Evolutionary conservation across 2,888 invertebrate genomes (phyloP).

Genomic region (Euclidia mi): DNA sequence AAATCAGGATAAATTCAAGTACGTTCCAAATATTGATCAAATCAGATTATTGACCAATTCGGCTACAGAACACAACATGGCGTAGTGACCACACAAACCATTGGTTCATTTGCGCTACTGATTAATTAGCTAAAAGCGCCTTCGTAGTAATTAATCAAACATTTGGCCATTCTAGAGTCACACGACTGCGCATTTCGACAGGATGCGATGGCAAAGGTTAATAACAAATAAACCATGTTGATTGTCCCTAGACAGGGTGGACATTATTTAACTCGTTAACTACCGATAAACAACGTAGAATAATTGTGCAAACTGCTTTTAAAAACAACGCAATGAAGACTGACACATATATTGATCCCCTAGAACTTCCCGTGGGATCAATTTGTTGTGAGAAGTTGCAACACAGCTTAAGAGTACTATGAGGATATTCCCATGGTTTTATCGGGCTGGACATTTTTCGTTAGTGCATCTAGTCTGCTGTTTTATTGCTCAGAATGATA

Average conservation of each 20-base stretch:
- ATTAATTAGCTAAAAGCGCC: too few species aligned
- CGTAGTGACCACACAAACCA: too few species aligned
- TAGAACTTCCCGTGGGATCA: slow-evolving; percentile 43
- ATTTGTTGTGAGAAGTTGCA: slow-evolving; percentile 13
- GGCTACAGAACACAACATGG: too few species aligned
- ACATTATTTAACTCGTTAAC: slow-evolving; percentile 21
- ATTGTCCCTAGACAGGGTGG: slow-evolving; percentile 19
- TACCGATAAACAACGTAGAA: slow-evolving; percentile 22
- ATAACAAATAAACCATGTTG: slow-evolving; percentile 14
- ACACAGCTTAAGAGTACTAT: too few species aligned
- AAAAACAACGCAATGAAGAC: slow-evolving; percentile 35
- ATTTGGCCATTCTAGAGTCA: neutral
- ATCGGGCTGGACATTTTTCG: too few species aligned
- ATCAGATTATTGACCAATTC: too few species aligned
- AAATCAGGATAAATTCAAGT: too few species aligned
- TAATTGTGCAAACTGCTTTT: slow-evolving; percentile 29
- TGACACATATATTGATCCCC: slow-evolving; percentile 52
- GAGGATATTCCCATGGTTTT: too few species aligned
- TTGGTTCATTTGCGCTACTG: too few species aligned
- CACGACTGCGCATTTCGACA: slow-evolving; percentile 7
- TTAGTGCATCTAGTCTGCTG: too few species aligned
- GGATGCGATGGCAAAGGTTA: slow-evolving; percentile 36
- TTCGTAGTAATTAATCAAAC: neutral
- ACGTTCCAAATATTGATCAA: too few species aligned
- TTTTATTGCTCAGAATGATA: too few species aligned